phyloP scores from a whole-genome alignment of 2,888 invertebrate genomes.

The Phymatocera aterrima region DNA sequence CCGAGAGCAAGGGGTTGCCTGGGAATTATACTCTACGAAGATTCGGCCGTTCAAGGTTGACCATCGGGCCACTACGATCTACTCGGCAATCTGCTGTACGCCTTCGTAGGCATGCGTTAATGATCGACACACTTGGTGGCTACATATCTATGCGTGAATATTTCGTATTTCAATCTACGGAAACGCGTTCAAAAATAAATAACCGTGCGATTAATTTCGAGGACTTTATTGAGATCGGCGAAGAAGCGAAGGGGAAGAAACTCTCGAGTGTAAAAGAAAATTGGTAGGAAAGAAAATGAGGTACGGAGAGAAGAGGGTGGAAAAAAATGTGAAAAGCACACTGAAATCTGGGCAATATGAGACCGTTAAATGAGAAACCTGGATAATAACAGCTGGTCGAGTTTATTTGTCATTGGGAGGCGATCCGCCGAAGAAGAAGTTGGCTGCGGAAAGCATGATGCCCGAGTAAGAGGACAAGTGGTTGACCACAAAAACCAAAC shows the following conservation, averaged over 20 bases:
- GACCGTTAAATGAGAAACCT: background rate
- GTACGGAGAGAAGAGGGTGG: background rate
- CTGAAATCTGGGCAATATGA: conserved; percentile 20
- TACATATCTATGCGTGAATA: background rate
- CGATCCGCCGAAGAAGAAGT: conserved; percentile 59
- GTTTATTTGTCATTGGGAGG: conserved; percentile 68
- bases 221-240: background rate
- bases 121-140: background rate
- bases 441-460: conserved; percentile 54
- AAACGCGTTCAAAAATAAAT: background rate
- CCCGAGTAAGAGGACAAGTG: conserved; percentile 40
- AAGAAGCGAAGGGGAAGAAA: background rate
- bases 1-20: conserved; percentile 3
- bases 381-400: conserved; percentile 49
- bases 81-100: background rate
- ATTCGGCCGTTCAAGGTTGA: conserved; percentile 12
- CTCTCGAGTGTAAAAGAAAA: background rate
- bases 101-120: background rate
- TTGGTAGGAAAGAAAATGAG: background rate
- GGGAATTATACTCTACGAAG: conserved; percentile 23
- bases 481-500: conserved; percentile 61
- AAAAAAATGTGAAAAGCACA: background rate
- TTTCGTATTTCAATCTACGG: background rate
- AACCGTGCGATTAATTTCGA: background rate
- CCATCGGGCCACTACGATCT: background rate